Percentiles rank a stretch among this genome's conserved stretches.
Evolutionary conservation across 2,113 vertebrate genomes (phyloP).

Genomic region (Cinclus cinclus): DNA sequence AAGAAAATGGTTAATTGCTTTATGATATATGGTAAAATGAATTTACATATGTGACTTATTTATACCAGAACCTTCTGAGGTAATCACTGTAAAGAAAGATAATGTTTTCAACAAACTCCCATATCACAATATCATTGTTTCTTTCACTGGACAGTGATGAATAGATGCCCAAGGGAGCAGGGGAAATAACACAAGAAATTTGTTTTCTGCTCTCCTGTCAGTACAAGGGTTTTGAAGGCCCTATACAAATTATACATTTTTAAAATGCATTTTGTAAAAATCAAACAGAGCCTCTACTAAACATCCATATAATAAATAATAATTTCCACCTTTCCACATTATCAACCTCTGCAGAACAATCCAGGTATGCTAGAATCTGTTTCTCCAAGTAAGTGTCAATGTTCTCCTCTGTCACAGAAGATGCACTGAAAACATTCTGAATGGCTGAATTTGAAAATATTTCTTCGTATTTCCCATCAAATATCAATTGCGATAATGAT

Average conservation of each 20-base stretch:
- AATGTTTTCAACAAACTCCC: not conserved
- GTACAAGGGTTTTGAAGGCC: not conserved
- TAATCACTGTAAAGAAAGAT: not conserved
- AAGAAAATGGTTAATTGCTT: not conserved
- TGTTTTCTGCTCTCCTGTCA: not conserved
- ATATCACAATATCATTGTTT: not conserved
- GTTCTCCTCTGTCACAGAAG: slow-evolving; percentile 61
- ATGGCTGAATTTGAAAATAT: slow-evolving; percentile 79
- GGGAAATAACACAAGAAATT: not conserved
- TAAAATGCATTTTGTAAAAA: not conserved
- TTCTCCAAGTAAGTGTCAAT: slow-evolving; percentile 83
- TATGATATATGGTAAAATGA: not conserved
- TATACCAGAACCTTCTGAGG: not conserved
- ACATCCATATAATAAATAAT: not conserved
- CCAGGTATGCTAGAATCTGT: slow-evolving; percentile 80
- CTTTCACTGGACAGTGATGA: not conserved
- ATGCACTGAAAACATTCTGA: slow-evolving; percentile 74
- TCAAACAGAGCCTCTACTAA: not conserved
- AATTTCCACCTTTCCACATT: slow-evolving; percentile 78
- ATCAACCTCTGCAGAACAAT: slow-evolving; percentile 63
- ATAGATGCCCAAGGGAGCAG: accelerated
- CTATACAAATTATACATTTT: not conserved
- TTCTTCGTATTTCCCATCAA: slow-evolving; percentile 82
- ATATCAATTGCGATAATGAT: slow-evolving; percentile 77
- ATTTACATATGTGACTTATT: not conserved